Evolutionary conservation across 1,140 invertebrate species (phyloP), one percentile per base, ranked within the genome.

Genomic region (Riptortus pedestris): DNA sequence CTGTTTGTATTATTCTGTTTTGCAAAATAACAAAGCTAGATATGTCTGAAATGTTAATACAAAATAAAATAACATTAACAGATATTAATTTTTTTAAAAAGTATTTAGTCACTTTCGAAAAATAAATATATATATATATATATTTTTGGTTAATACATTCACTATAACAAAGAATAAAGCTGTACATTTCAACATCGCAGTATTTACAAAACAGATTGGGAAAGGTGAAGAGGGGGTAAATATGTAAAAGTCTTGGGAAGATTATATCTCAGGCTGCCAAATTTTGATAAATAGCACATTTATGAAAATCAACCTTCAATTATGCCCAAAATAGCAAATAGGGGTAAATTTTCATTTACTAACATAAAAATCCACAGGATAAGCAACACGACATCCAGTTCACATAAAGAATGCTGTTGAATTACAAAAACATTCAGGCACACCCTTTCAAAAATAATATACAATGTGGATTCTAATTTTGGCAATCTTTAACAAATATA

Each of bases 141-240:
- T 38, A 7, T 38, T 38, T 38, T 38, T 7, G 31, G 14, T 14
- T 5, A 38, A 38, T 38, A 14, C 14, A 38, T 38, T 38, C 31
- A 38, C 14, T 38, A 38, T 18, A 29, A 62, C 43, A 51, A 51
- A 62, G 1, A 29, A 62, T 62, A 27, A 47, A 45, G 45, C 61
- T 51, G 45, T 51, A 62, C 61, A 62, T 51, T 62, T 62, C 28
- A 62, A 62, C 61, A 62, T 48, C 22, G 60, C 60, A 51, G 31
- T 62, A 62, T 62, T 51, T 62, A 47, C 47, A 48, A 20, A 45
- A 26, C 22, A 24, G 24, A 4, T 16, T 7, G 26, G 22, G 45
- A 47, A 20, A 47, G 1, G 31, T 11, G 57, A 59, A 28, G 26
- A n/a, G 24, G 31, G 33, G 38, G 31, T 38, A 38, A 38, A 38